Evolutionary conservation across 2,113 vertebrate genomes (phyloP).

Genomic region (Sciurus niger): DNA sequence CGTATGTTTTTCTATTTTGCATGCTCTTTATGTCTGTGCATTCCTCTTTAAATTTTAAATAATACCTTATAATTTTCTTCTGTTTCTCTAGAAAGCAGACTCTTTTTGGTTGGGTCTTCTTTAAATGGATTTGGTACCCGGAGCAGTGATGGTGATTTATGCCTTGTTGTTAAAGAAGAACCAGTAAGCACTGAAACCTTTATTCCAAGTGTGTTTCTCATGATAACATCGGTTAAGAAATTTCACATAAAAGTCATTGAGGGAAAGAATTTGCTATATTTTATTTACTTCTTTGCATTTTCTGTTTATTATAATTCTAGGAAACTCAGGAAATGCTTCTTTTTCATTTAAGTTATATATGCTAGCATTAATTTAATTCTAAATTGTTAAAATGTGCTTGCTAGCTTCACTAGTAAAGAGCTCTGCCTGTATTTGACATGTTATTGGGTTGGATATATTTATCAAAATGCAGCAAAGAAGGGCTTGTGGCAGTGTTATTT

Average conservation of each 20-base stretch:
- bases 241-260: constrained; percentile 40
- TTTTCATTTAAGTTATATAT: constrained; percentile 19
- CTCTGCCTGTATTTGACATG: constrained; percentile 37
- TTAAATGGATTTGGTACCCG: constrained; percentile 96
- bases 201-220: constrained; percentile 33
- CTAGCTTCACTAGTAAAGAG: constrained; percentile 32
- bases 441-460: constrained; percentile 31
- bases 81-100: constrained; percentile 89
- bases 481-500: background rate
- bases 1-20: constrained; percentile 87
- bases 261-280: constrained; percentile 41
- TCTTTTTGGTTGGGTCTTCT: constrained; percentile 96
- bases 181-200: constrained; percentile 90
- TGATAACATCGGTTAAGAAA: background rate
- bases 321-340: constrained; percentile 35
- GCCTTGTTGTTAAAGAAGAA: constrained; percentile 93
- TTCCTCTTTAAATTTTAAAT: constrained; percentile 58
- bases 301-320: constrained; percentile 50
- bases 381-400: constrained; percentile 49
- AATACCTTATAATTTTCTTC: constrained; percentile 9
- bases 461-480: background rate
- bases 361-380: constrained; percentile 41
- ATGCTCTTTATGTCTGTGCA: background rate
- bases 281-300: constrained; percentile 59
- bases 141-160: constrained; percentile 97